These are phyloP conservation scores for Seira ritae DNA, from an alignment of 2,888 invertebrate genomes.

Conservation along the genomic window DNA sequence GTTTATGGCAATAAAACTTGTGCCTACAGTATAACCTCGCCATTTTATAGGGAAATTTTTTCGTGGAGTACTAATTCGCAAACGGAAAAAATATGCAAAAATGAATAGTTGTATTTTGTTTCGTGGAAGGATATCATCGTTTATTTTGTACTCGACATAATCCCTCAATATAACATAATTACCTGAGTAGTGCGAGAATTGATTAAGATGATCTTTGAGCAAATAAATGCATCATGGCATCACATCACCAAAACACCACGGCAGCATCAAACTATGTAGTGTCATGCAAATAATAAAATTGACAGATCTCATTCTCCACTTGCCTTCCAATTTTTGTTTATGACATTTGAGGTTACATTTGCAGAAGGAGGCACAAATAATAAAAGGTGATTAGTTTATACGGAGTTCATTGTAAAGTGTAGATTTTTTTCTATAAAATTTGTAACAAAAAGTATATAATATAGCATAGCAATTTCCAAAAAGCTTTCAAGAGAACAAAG, in stretches of 20 bases:
- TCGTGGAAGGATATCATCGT: not conserved
- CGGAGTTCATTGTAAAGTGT: not conserved
- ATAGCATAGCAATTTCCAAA: not conserved
- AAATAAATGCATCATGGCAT: not conserved
- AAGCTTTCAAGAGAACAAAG: not conserved
- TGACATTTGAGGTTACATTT: not conserved
- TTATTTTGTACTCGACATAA: no score
- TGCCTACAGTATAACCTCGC: constrained; percentile 27
- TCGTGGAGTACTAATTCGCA: not conserved
- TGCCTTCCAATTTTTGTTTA: not conserved
- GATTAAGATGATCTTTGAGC: constrained; percentile 7
- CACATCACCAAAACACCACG: not conserved
- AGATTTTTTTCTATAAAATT: not conserved
- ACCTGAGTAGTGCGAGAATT: not conserved
- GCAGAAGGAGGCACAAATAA: not conserved
- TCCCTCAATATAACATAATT: no score
- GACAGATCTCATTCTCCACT: no score
- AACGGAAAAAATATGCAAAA: no score
- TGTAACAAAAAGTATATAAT: not conserved
- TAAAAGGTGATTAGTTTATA: not conserved
- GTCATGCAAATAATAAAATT: not conserved
- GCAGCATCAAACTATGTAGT: not conserved
- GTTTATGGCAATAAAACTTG: constrained; percentile 48
- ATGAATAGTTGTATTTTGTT: no score
- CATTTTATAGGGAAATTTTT: constrained; percentile 29